Percentiles rank a stretch among this genome's conserved stretches.
These are phyloP conservation scores for Danaus melanippus DNA, from an alignment of 1,140 invertebrate species.

Conservation along the genomic window DNA sequence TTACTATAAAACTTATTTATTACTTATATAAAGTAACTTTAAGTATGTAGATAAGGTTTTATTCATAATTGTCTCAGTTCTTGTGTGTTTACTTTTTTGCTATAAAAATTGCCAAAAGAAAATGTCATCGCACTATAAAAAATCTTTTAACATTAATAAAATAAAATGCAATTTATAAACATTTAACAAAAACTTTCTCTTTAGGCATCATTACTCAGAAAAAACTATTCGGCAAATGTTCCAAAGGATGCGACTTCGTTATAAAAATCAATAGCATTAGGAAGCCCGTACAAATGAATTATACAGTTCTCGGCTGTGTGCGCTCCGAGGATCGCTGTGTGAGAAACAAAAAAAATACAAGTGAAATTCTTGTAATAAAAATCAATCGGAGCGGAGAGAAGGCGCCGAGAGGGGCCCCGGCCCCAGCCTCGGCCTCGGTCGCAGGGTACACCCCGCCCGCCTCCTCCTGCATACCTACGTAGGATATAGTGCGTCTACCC, in stretches of 20 bases:
- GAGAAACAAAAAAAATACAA: slow-evolving; percentile 66
- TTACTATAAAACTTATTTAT: too few species aligned
- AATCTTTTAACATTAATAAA: too few species aligned
- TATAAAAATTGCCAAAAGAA: too few species aligned
- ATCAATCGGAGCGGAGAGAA: slow-evolving; percentile 71
- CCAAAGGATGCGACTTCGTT: slow-evolving; percentile 41
- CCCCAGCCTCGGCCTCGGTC: slow-evolving; percentile 45
- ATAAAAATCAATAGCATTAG: slow-evolving; percentile 70
- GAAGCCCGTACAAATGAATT: slow-evolving; percentile 68
- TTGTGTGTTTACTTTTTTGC: too few species aligned
- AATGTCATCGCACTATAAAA: too few species aligned
- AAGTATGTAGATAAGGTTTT: too few species aligned
- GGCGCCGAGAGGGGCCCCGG: slow-evolving; percentile 60
- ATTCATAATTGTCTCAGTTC: too few species aligned
- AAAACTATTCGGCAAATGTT: too few species aligned
- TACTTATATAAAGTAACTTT: too few species aligned
- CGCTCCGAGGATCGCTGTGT: slow-evolving; percentile 54
- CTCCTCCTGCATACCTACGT: slow-evolving; percentile 38
- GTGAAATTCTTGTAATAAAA: slow-evolving; percentile 73
- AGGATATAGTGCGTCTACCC: slow-evolving; percentile 47
- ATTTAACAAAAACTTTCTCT: too few species aligned
- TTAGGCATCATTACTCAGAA: too few species aligned
- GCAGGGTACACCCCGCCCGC: slow-evolving; percentile 26
- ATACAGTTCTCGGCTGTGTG: slow-evolving; percentile 59
- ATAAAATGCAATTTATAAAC: too few species aligned